Conservation (phyloP, 2,797 vertebrate species). For the Cirrhinus molitorella region DNA sequence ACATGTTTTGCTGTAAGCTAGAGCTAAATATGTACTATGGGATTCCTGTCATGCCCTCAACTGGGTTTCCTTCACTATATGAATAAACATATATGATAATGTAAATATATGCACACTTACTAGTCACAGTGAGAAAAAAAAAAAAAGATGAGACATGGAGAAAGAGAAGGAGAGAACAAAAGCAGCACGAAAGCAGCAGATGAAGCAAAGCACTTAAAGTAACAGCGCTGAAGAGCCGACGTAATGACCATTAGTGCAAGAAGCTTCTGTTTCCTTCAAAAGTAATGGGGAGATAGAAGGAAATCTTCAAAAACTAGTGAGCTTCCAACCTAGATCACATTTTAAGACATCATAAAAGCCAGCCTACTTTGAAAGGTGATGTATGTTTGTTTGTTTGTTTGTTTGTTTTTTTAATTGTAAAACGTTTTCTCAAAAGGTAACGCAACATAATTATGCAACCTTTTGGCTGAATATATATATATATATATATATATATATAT, state of each 20-base stretch:
- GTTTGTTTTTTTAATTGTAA: background rate
- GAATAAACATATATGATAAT: constrained; percentile 21
- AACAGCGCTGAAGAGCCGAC: background rate
- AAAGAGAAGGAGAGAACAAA: constrained; percentile 5
- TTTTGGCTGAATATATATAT: background rate
- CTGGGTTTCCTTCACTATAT: background rate
- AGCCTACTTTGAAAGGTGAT: background rate
- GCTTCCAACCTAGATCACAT: background rate
- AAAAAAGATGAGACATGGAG: background rate
- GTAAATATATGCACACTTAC: constrained; percentile 3
- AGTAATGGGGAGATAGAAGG: background rate
- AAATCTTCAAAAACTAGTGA: background rate
- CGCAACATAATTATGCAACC: background rate
- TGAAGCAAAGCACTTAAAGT: constrained; percentile 39
- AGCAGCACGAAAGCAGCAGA: constrained; percentile 31
- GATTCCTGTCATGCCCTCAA: background rate
- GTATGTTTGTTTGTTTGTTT: no score
- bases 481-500: no score
- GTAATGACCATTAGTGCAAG: background rate
- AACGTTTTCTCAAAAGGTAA: background rate
- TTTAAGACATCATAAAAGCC: background rate
- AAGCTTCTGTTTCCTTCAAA: background rate
- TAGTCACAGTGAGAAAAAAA: background rate
- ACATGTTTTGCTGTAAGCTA: constrained; percentile 3
- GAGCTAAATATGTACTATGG: background rate